Percentiles rank a stretch among this genome's conserved stretches.
phyloP scores from a whole-genome alignment of 2,888 invertebrate genomes.

The Pycnomerus fuliginosus region DNA sequence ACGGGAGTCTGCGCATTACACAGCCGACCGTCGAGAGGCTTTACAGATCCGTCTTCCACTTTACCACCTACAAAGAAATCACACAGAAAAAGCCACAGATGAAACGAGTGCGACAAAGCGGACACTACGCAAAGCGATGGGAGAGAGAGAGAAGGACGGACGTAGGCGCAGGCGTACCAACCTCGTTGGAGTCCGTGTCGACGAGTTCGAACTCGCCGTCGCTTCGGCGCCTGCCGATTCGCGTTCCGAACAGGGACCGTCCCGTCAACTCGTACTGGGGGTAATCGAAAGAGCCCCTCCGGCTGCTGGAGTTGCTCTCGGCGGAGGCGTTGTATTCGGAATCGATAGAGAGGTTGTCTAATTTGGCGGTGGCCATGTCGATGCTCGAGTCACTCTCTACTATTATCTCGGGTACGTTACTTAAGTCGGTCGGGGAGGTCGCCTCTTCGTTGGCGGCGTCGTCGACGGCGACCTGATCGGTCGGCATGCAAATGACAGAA shows the following conservation, averaged over 20 bases:
- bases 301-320: conserved; percentile 47
- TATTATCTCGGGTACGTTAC: conserved; percentile 20
- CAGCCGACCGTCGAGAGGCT: too few relatives aligned
- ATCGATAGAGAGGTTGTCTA: conserved; percentile 30
- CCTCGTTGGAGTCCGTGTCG: conserved; percentile 19
- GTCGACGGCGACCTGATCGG: conserved; percentile 24
- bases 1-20: too few relatives aligned
- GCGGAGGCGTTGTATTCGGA: conserved; percentile 50
- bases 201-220: conserved; percentile 20
- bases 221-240: conserved; percentile 6
- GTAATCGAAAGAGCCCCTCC: conserved; percentile 32
- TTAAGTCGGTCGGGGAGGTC: conserved; percentile 6
- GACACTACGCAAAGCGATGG: too few relatives aligned
- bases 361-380: conserved; percentile 4
- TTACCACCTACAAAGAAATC: too few relatives aligned
- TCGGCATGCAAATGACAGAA: conserved; percentile 45
- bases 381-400: conserved; percentile 3
- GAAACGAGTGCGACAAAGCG: too few relatives aligned
- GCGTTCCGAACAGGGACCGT: conserved; percentile 17
- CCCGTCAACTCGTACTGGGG: conserved; percentile 21
- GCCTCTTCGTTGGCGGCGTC: conserved; percentile 7
- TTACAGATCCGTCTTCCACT: too few relatives aligned
- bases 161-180: conserved; percentile 13
- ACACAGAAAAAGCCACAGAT: too few relatives aligned
- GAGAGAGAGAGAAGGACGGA: background rate